These are phyloP conservation scores for Pampusana beccarii DNA, from an alignment of 2,113 vertebrate species.

Conservation along the genomic window DNA sequence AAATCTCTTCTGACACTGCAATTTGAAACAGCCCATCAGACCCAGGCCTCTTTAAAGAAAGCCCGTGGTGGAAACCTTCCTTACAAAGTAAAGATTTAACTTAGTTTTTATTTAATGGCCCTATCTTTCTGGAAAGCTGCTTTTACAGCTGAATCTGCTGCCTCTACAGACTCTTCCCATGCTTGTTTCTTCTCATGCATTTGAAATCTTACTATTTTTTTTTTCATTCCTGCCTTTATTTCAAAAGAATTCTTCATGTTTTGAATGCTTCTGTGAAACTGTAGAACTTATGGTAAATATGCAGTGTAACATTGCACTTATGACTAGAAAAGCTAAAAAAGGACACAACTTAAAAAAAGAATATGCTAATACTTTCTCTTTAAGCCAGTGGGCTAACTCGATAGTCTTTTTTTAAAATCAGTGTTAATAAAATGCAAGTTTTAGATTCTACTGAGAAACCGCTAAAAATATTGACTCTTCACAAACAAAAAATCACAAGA, in stretches of 20 bases:
- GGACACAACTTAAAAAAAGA: background rate
- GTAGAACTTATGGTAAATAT: background rate
- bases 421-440: background rate
- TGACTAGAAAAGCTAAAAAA: background rate
- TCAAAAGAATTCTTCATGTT: background rate
- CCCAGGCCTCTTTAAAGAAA: background rate
- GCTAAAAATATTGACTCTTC: background rate
- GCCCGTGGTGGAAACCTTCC: background rate
- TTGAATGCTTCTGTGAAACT: background rate
- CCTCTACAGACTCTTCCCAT: background rate
- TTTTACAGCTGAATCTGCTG: background rate
- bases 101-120: background rate
- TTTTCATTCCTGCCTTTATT: background rate
- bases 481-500: background rate
- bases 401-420: background rate
- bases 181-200: background rate
- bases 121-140: background rate
- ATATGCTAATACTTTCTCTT: background rate
- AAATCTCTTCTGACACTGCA: slow-evolving; percentile 35
- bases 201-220: background rate
- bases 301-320: background rate
- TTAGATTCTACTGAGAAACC: background rate
- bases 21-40: background rate
- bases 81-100: background rate
- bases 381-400: background rate